Base-by-base conservation (phyloP, 2,888 invertebrate genomes). In the Mythimna loreyi region DNA sequence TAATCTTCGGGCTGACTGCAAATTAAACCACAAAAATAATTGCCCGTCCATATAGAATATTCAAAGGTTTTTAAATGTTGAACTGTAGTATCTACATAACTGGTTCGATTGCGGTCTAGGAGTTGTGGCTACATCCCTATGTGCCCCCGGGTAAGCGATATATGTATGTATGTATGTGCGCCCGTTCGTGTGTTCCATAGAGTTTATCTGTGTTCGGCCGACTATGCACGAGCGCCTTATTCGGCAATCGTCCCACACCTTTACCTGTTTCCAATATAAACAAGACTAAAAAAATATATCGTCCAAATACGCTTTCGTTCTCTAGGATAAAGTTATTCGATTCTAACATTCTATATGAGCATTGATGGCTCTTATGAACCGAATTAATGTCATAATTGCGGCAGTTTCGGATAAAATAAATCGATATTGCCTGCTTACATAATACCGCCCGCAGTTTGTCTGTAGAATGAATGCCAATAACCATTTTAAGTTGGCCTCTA, bases 361-460 rank as follows among this genome's bases (percentile, higher is more conserved):
- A 91, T 92, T 91, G 89, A 93, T 92, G 85, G 91, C 89, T 92
- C 90, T 93, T 94, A 94, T 91, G 92, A 92, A 91, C 92, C 89
- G 91, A 92, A 91, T 94, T 95, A 94, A 94, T 94, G 94, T 93
- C 93, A 94, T 94, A 94, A 95, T 94, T 94, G 93, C 89, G 91
- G 92, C 92, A 91, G 92, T 94, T 91, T 93, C 87, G 91, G 89
- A 94, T 94, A 93, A 94, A 93, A 93, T 94, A 93, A 94, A 94
- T 94, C 92, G 94, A 93, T 94, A 93, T 89, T 78, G 91, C 89
- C 88, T 91, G 91, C 91, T 93, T 94, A 93, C 89, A 92, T 92
- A 92, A 93, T 93, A 93, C 94, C 95, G 92, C 94, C 94, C 92
- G 94, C 90, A 89, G 94, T 91, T 92, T 87, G 84, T 86, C 88